A percentile compares a stretch with the other conserved stretches of the same genome.
Conservation (phyloP, 2,797 vertebrate genomes). For the Danio tinwini region DNA sequence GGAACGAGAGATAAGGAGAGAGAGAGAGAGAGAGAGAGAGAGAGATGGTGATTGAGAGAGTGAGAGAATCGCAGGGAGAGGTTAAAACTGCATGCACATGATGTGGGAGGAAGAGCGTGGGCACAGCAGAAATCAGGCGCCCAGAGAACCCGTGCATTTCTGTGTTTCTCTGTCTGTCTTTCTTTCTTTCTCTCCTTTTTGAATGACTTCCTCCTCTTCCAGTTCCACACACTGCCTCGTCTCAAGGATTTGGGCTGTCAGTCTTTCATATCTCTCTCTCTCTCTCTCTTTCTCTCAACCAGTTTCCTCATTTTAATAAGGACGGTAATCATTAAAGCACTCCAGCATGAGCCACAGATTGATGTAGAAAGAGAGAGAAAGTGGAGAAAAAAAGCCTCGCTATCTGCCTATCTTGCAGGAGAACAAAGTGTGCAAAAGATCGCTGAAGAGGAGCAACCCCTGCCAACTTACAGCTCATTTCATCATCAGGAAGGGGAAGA, state of each 20-base stretch:
- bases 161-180: conserved; percentile 43
- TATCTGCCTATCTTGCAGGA: conserved; percentile 14
- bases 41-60: conserved; percentile 52
- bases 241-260: conserved; percentile 63
- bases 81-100: conserved; percentile 76
- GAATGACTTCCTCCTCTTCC: conserved; percentile 47
- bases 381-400: neutral
- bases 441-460: conserved; percentile 8
- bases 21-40: conserved; percentile 44
- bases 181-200: conserved; percentile 59
- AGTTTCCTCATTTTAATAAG: conserved; percentile 63
- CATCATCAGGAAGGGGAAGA: conserved; percentile 30
- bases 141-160: conserved; percentile 73
- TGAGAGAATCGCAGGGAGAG: conserved; percentile 66
- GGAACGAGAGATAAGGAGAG: conserved; percentile 51
- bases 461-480: conserved; percentile 42
- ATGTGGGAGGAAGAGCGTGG: conserved; percentile 81
- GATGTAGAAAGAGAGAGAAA: neutral
- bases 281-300: conserved; percentile 56
- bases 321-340: conserved; percentile 63
- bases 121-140: conserved; percentile 75
- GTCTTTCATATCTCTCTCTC: conserved; percentile 57
- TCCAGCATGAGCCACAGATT: conserved; percentile 21
- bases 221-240: conserved; percentile 62
- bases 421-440: conserved; percentile 38